Base-by-base conservation (phyloP, 2,797 vertebrate genomes). In the Lagocephalus sceleratus region DNA sequence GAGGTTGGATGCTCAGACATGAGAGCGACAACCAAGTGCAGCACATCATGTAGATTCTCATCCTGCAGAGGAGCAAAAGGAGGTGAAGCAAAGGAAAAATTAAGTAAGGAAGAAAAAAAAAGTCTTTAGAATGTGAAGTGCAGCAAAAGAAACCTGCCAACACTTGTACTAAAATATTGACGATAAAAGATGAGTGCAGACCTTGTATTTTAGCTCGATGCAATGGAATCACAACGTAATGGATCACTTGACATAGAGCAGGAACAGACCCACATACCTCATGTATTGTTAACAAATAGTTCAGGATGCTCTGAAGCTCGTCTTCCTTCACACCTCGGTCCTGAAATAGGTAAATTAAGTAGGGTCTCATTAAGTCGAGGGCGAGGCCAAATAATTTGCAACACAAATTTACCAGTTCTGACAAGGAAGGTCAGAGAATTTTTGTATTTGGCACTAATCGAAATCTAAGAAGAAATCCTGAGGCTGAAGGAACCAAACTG, bases 241-340 rank as follows among this genome's bases (percentile, higher is more conserved):
- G 47, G 60, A 22, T 43, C 22, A 61, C 65, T 57, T 63, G 12
- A 53, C 20, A 20, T n/a, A 16, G 45, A 51, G 48, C 20, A 12
- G 16, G 41, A 3, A 60, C 0, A 56, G 26, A 62, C 29, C 81
- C 81, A 90, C 51, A n/a, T 77, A 87, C 97, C 95, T 99, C 95
- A 49, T 98, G 94, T 76, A 97, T 94, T 56, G 94, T 98, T 66
- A 98, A 89, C 52, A 99, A 85, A 60, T 97, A 98, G 90, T 95
- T 98, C 56, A 98, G 91, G 85, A 99, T 93, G 73, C 94, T 94
- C 80, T 98, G 96, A 45, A 98, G 88, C 81, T 98, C 97, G 55
- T 98, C 97, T 82, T 97, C 95, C 79, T 97, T 97, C 68, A 98
- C 93, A 55, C 95, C 95, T 67, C 86, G 92, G 83, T 99, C 97